Percentiles rank a stretch among this genome's conserved stretches.
Evolutionary conservation across 2,888 invertebrate genomes (phyloP).

Genomic region (Conus canariensis): DNA sequence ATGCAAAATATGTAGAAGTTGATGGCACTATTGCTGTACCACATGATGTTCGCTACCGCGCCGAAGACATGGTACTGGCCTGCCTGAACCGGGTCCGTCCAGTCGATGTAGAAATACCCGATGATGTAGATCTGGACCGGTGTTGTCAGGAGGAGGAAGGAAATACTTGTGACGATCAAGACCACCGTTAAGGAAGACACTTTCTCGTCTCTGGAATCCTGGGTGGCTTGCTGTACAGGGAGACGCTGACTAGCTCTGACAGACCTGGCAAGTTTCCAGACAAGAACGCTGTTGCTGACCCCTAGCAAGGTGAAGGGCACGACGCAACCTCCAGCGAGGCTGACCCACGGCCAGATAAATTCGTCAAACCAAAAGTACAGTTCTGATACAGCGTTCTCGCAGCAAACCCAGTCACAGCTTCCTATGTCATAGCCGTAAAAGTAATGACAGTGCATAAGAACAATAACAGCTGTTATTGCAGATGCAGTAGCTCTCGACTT

Average conservation of each 20-base stretch:
- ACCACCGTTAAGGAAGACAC: not conserved
- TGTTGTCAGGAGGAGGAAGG: not conserved
- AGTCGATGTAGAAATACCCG: not conserved
- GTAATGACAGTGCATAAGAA: not conserved
- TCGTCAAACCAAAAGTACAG: not conserved
- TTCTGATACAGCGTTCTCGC: not conserved
- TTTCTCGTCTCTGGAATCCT: not conserved
- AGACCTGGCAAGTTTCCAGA: not conserved
- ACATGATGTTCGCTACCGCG: not conserved
- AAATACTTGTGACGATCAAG: not conserved
- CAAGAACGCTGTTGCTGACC: not conserved
- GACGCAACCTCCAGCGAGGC: not conserved
- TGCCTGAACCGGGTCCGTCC: not conserved
- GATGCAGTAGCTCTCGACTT: not conserved
- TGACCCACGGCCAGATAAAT: not conserved
- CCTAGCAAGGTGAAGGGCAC: not conserved
- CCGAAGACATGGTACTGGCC: not conserved
- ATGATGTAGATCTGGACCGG: not conserved
- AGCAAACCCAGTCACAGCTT: not conserved
- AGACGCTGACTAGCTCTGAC: not conserved
- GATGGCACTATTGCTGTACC: not conserved
- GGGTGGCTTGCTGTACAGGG: not conserved
- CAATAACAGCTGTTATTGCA: not conserved
- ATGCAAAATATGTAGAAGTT: slow-evolving; percentile 1
- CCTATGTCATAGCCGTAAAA: not conserved